Conservation (phyloP, 2,797 vertebrate species). For the Sciurus carolinensis region DNA sequence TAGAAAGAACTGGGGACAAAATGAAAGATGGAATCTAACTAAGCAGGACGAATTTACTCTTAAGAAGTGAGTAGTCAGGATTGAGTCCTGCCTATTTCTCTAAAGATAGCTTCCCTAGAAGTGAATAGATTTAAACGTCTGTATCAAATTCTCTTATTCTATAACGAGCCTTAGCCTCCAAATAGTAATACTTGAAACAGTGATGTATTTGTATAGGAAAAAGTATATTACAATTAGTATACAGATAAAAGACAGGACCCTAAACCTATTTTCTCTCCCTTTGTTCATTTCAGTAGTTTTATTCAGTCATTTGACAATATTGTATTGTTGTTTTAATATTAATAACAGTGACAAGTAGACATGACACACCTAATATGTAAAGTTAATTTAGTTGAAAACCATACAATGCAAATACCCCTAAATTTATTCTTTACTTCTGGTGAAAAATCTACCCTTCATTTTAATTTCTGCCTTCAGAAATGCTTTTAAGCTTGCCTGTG, state of each 20-base stretch:
- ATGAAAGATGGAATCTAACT: not conserved
- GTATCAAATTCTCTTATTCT: not conserved
- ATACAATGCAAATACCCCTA: not conserved
- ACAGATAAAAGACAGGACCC: not conserved
- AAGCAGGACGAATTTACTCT: not conserved
- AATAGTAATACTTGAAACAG: not conserved
- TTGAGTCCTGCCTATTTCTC: not conserved
- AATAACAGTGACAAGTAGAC: not conserved
- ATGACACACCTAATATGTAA: not conserved
- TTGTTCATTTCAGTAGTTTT: not conserved
- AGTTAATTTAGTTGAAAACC: slow-evolving; percentile 2
- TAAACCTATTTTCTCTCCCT: not conserved
- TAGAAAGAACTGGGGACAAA: not conserved
- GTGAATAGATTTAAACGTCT: not conserved
- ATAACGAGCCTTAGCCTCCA: not conserved
- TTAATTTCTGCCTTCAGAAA: slow-evolving; percentile 51
- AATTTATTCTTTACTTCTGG: not conserved
- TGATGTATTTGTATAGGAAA: not conserved
- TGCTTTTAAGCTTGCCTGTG: not conserved
- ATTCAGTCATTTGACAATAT: not conserved
- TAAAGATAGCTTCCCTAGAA: not conserved
- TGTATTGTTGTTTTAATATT: not conserved
- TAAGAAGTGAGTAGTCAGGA: not conserved
- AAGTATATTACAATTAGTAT: too few species aligned
- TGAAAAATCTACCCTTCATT: slow-evolving; percentile 42